phyloP scores from a whole-genome alignment of 2,113 vertebrate species.

The Tursiops truncatus region DNA sequence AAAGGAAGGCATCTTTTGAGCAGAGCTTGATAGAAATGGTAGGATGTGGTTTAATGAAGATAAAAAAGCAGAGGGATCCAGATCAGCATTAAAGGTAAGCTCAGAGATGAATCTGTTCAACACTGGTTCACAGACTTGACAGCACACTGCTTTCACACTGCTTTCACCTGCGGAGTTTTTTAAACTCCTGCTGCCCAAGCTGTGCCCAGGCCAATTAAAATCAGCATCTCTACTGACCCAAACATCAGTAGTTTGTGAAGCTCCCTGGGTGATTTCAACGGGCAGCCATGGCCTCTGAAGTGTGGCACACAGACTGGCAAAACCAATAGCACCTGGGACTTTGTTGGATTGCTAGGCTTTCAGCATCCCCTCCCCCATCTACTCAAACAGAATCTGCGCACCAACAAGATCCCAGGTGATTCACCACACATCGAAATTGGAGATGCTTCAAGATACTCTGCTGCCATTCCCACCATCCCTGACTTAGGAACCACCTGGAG shows the following conservation, averaged over 20 bases:
- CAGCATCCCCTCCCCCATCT: not conserved
- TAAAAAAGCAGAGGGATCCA: not conserved
- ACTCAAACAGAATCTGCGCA: not conserved
- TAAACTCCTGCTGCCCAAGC: not conserved
- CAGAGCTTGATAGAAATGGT: not conserved
- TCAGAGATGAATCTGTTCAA: not conserved
- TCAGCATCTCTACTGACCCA: not conserved
- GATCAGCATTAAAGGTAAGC: not conserved
- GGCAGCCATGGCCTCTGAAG: not conserved
- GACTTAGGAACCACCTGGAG: not conserved
- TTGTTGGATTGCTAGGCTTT: not conserved
- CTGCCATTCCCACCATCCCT: not conserved
- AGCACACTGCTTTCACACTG: not conserved
- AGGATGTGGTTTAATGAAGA: not conserved
- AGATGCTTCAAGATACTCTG: not conserved
- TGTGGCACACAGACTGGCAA: not conserved
- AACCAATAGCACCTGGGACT: not conserved
- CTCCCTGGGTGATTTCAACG: not conserved
- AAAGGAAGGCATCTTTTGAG: slow-evolving; percentile 25
- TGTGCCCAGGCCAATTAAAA: not conserved
- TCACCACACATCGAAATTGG: not conserved
- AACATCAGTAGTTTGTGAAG: not conserved
- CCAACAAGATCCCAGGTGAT: not conserved
- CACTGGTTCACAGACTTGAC: not conserved
- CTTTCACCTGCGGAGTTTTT: not conserved